Evolutionary conservation across 2,797 vertebrate species (phyloP), one percentile per base, ranked within the genome.

Genomic region (Echiichthys vipera): DNA sequence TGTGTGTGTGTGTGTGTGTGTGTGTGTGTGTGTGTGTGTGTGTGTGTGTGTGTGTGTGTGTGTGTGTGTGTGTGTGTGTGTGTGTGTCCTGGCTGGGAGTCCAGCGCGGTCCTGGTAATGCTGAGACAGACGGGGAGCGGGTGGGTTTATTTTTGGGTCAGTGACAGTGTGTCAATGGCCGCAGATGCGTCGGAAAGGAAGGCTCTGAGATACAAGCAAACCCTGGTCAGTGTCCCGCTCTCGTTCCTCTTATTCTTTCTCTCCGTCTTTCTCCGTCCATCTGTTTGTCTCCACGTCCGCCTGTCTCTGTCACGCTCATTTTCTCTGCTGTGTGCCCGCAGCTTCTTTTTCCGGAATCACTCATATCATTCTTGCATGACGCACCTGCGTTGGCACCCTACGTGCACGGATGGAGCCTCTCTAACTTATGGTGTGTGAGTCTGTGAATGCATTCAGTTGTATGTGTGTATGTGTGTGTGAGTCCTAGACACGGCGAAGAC

Each of bases 201-300:
- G 90, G 92, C 95, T 17, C 94, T 97, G 78, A 95, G 88, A 80
- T 97, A 97, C 92, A 96, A 96, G 80, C 95, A 96, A 75, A 96
- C 95, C 68, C 89, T 96, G 96, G 96, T 96, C 89, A 96, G 95
- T 93, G 65, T 82, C 64, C 39, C 70, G 57, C 71, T 88, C 7
- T 50, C 43, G 14, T 74, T 59, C 61, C 40, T 75, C 65, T 71
- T 39, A 0, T 50, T 68, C 55, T 8, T 1, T 47, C 32, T 40
- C 37, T 54, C 57, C 34, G 14, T 64, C 49, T 0, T 9, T 58
- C 22, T 51, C 1, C 8, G 7, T 74, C 72, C 71, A 25, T 29
- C 63, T 65, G 65, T 83, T 65, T 54, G 30, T 83, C 43, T 72
- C 29, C 74, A 2, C n/a, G 47, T 81, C 36, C 4, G 24, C n/a